Conservation (phyloP, 30 jellyfish, hydroid and myxozoan species). For the Pelagia noctiluca region DNA sequence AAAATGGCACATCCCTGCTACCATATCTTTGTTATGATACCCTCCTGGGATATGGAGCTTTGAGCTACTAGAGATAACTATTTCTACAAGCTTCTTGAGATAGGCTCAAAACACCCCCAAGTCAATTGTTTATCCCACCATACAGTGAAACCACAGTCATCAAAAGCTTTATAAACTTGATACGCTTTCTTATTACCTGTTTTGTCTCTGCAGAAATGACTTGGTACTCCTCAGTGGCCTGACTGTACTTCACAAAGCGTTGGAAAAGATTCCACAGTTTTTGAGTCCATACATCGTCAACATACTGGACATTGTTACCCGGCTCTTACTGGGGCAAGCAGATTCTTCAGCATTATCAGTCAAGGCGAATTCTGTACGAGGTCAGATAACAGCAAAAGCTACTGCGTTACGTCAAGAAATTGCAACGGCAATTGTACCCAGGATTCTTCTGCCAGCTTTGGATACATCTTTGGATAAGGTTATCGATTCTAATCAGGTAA, state of each 20-base stretch:
- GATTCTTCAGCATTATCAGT: not conserved
- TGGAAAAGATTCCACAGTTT: slow-evolving; percentile 70
- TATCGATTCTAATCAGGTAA: slow-evolving; percentile 57
- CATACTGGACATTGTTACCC: slow-evolving; percentile 42
- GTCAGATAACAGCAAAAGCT: slow-evolving; percentile 53
- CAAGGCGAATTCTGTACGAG: not conserved
- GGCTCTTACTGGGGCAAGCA: not conserved
- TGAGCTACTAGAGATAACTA: too few species aligned
- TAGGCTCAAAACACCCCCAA: too few species aligned
- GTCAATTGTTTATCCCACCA: too few species aligned
- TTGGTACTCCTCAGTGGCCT: slow-evolving; percentile 51
- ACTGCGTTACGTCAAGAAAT: slow-evolving; percentile 40
- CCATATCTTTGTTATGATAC: too few species aligned
- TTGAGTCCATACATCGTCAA: slow-evolving; percentile 85
- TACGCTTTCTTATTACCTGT: too few species aligned
- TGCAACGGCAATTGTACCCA: slow-evolving; percentile 61
- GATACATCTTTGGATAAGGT: slow-evolving; percentile 60
- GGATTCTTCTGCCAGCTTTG: slow-evolving; percentile 85
- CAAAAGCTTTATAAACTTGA: too few species aligned
- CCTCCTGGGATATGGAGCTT: too few species aligned
- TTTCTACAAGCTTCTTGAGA: too few species aligned
- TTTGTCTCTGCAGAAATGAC: slow-evolving; percentile 47
- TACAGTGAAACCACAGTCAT: too few species aligned
- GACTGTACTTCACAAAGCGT: slow-evolving; percentile 66
- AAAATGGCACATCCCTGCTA: too few species aligned